Evolutionary conservation across 2,797 vertebrate species (phyloP).

Genomic region (Eulemur mongoz): DNA sequence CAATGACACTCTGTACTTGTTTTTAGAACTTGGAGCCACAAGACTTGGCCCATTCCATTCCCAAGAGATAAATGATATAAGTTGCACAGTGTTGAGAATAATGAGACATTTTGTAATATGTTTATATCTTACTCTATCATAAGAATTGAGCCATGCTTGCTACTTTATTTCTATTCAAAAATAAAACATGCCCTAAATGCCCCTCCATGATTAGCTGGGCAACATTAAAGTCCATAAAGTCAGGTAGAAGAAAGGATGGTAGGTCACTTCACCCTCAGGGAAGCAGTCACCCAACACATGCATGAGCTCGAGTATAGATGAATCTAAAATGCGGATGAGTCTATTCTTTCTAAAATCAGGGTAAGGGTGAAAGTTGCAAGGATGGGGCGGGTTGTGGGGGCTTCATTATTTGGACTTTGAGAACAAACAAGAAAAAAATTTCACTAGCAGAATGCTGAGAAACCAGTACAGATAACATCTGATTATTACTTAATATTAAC

Average conservation of each 20-base stretch:
- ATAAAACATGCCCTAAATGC: neutral
- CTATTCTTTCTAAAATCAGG: neutral
- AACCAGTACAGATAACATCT: neutral
- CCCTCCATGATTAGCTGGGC: neutral
- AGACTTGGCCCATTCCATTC: neutral
- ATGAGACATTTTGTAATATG: neutral
- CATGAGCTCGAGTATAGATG: neutral
- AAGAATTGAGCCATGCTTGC: neutral
- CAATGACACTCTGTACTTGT: neutral
- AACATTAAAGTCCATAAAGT: neutral
- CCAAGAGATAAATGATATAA: neutral
- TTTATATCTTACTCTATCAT: neutral
- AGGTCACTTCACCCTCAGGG: neutral
- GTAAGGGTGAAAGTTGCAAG: neutral
- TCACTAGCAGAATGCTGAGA: conserved; percentile 23
- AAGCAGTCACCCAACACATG: neutral
- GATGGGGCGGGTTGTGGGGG: neutral
- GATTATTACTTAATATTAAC: neutral
- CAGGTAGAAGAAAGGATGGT: neutral
- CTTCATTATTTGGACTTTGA: neutral
- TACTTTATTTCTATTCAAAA: conserved; percentile 11
- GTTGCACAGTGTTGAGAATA: neutral
- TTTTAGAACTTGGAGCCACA: neutral
- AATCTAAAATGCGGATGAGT: neutral
- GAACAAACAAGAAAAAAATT: neutral